Percentiles rank a stretch among this genome's conserved stretches.
phyloP scores from a whole-genome alignment of 2,113 vertebrate species.

The Nymphicus hollandicus region DNA sequence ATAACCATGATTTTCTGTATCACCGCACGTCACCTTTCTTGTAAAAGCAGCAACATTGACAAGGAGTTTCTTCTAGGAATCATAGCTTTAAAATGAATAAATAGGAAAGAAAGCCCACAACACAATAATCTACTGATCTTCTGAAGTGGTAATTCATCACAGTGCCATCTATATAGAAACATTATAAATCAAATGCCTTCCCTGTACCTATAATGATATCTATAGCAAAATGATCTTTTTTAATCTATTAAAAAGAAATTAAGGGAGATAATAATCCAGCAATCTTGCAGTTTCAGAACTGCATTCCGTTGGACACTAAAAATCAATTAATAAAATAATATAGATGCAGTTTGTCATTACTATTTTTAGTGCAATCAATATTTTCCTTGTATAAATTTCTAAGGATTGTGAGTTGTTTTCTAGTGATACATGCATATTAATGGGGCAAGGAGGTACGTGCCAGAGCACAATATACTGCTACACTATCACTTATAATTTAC shows the following conservation, averaged over 20 bases:
- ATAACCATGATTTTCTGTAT: not conserved
- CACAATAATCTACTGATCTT: conserved; percentile 7
- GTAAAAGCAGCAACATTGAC: not conserved
- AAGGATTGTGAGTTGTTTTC: not conserved
- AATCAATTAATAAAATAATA: not conserved
- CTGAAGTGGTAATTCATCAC: conserved; percentile 28
- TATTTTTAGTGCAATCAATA: not conserved
- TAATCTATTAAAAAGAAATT: conserved; percentile 38
- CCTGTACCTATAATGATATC: not conserved
- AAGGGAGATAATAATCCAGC: not conserved
- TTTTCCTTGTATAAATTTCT: not conserved
- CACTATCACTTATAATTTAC: not conserved
- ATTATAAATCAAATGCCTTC: conserved; percentile 31
- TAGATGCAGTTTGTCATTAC: not conserved
- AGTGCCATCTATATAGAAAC: not conserved
- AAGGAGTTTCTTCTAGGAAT: not conserved
- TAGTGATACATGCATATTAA: not conserved
- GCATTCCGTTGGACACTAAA: not conserved
- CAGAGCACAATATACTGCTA: not conserved
- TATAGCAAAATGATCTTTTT: not conserved
- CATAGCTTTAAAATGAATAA: not conserved
- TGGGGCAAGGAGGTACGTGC: not conserved
- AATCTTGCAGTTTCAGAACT: not conserved
- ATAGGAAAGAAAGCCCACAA: not conserved
- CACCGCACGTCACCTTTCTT: not conserved